A percentile compares a stretch with the other conserved stretches of the same genome.
Evolutionary conservation across 2,797 vertebrate genomes (phyloP).

Genomic region (Spinus pinus): DNA sequence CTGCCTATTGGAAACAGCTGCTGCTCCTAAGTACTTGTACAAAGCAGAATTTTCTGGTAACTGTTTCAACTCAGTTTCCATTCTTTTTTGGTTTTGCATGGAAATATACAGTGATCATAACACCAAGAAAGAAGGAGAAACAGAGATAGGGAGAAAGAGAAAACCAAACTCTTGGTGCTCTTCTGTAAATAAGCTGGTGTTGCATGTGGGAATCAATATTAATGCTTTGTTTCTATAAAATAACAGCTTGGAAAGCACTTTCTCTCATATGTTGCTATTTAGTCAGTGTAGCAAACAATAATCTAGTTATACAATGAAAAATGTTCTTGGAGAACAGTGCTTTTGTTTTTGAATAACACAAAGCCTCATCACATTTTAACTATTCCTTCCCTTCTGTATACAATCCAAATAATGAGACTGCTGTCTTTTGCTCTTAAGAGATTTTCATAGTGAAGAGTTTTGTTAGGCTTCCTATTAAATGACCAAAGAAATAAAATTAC

Average conservation of each 20-base stretch:
- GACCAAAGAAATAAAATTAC: neutral
- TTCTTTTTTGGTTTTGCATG: neutral
- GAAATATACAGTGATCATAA: neutral
- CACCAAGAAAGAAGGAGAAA: neutral
- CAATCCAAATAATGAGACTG: neutral
- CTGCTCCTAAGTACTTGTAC: neutral
- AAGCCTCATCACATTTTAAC: neutral
- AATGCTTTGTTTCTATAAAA: neutral
- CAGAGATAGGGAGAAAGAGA: neutral
- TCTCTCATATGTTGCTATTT: neutral
- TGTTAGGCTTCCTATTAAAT: neutral
- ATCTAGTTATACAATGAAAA: neutral
- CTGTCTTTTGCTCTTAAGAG: neutral
- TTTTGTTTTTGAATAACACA: neutral
- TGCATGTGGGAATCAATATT: neutral
- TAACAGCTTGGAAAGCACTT: neutral
- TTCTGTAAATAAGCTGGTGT: neutral
- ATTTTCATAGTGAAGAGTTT: fast-evolving
- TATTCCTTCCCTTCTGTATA: neutral
- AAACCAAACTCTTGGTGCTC: fast-evolving
- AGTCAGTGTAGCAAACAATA: neutral
- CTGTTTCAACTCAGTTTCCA: neutral
- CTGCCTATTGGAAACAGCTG: neutral
- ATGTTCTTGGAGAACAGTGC: neutral
- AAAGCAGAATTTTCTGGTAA: neutral